Conservation (phyloP, 2,888 invertebrate species). For the Zeuzera pyrina region DNA sequence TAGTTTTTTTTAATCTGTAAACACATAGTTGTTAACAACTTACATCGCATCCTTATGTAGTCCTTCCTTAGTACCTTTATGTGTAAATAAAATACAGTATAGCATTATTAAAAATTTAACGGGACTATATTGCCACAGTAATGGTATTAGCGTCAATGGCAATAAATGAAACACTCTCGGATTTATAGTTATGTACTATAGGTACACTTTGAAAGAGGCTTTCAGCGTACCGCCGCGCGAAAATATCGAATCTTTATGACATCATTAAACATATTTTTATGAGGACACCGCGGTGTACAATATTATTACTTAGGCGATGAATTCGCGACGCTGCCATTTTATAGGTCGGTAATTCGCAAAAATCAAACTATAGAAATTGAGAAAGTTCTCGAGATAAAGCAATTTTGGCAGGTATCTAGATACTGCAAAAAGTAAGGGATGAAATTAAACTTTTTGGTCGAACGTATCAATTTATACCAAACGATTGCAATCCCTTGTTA, state of each 20-base stretch:
- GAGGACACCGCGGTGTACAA: conserved; percentile 55
- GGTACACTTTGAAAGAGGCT: conserved; percentile 29
- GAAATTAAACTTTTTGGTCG: neutral
- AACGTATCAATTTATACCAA: neutral
- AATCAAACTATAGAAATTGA: conserved; percentile 50
- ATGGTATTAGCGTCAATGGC: conserved; percentile 18
- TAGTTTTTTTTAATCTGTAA: too few relatives aligned
- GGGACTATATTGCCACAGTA: conserved; percentile 37
- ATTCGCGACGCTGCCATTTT: conserved; percentile 37
- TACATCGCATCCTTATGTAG: too few relatives aligned
- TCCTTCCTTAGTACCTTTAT: neutral
- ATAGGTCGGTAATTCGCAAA: conserved; percentile 54
- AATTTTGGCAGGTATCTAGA: conserved; percentile 36
- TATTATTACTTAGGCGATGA: conserved; percentile 52
- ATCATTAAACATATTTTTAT: conserved; percentile 71
- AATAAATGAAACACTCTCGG: conserved; percentile 51
- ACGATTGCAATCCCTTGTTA: too few relatives aligned
- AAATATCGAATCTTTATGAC: conserved; percentile 65
- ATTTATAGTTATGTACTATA: conserved; percentile 42
- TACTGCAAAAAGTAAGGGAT: neutral
- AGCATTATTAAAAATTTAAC: conserved; percentile 33
- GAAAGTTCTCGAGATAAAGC: conserved; percentile 50
- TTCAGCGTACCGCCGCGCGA: conserved; percentile 43
- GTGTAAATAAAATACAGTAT: too few relatives aligned
- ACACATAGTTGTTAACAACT: too few relatives aligned